Conservation (phyloP, 2,113 vertebrate species). For the Globicephala melas region DNA sequence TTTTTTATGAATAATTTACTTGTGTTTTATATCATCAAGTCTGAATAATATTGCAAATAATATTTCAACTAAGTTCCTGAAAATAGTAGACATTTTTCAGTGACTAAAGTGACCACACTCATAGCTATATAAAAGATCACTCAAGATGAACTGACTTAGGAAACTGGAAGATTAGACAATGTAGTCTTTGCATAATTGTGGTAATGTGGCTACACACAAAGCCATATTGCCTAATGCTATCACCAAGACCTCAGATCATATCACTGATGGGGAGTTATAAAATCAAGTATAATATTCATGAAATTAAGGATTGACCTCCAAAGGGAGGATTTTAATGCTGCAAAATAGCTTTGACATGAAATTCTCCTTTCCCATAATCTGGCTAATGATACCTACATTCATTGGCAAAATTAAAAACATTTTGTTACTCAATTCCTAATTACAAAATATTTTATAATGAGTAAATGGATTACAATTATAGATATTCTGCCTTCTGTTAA, state of each 20-base stretch:
- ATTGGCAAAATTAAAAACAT: background rate
- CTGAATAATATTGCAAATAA: background rate
- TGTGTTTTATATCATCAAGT: background rate
- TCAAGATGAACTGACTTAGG: background rate
- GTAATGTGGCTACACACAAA: background rate
- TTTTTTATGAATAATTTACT: too few relatives aligned
- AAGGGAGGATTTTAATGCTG: background rate
- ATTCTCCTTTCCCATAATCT: background rate
- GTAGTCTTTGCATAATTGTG: background rate
- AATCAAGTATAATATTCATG: background rate
- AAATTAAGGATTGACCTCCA: background rate
- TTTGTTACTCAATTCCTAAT: background rate
- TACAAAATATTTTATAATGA: background rate
- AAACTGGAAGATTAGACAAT: background rate
- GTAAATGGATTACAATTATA: background rate
- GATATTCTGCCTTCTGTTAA: background rate
- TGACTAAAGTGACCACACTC: background rate
- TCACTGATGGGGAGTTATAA: background rate
- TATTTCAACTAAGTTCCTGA: background rate
- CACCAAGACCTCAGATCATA: background rate
- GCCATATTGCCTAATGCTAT: background rate
- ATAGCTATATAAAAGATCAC: background rate
- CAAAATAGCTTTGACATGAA: background rate
- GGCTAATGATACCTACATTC: background rate
- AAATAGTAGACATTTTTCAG: background rate